Evolutionary conservation across 2,113 vertebrate species (phyloP).

Genomic region (Machaerirhynchus nigripectus): DNA sequence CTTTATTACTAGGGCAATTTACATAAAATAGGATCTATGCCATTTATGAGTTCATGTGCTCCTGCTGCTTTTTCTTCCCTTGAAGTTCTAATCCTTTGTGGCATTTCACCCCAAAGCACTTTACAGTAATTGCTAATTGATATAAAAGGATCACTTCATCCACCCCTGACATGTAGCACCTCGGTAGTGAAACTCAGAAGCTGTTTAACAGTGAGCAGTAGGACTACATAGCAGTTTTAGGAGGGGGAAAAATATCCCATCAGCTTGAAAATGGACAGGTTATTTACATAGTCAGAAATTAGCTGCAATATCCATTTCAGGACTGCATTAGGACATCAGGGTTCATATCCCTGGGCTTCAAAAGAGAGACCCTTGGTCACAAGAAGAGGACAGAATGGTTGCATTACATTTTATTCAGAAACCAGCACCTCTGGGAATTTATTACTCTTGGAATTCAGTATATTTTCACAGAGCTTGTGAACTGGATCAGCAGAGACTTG

Average conservation of each 20-base stretch:
- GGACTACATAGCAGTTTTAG: not conserved
- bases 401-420: not conserved
- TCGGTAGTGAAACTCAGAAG: slow-evolving; percentile 49
- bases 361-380: not conserved
- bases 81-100: slow-evolving; percentile 64
- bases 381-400: not conserved
- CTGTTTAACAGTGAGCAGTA: slow-evolving; percentile 54
- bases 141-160: slow-evolving; percentile 71
- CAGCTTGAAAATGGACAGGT: not conserved
- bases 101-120: slow-evolving; percentile 75
- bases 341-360: not conserved
- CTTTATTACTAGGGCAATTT: slow-evolving; percentile 69
- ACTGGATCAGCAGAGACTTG: not conserved
- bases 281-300: not conserved
- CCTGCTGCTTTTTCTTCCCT: slow-evolving; percentile 56
- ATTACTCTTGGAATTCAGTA: not conserved
- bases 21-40: slow-evolving; percentile 67
- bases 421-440: not conserved
- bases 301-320: not conserved
- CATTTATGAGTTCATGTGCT: slow-evolving; percentile 66
- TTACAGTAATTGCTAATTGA: slow-evolving; percentile 74
- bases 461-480: not conserved
- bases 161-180: slow-evolving; percentile 65
- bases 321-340: not conserved
- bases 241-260: not conserved